Base-by-base conservation (phyloP, 2,888 invertebrate species). In the Pedicia rivosa region DNA sequence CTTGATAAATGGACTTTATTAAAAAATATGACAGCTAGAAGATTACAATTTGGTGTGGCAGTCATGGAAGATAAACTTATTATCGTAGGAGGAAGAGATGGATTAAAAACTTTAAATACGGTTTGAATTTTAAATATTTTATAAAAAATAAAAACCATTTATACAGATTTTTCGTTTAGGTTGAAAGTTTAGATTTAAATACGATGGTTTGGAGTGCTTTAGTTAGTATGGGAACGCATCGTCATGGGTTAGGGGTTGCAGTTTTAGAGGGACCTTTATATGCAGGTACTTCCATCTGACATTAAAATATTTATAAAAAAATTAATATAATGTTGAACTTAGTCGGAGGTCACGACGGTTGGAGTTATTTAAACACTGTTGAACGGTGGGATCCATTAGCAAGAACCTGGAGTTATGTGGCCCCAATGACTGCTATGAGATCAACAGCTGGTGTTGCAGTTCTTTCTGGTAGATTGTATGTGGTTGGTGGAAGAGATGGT, bases 341-440 rank as follows among this genome's bases (percentile, higher is more conserved):
- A n/a, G 87, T 92, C 3, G 92, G 94, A 2, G 94, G 94, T 0
- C 92, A 92, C 54, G 92, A 94, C 58, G 92, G 90, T 13, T 61
- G 61, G 61, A 88, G 88, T 51, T 92, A 91, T 56, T 67, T 92
- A 30, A 90, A 86, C 57, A 87, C 90, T 0, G 92, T 91, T 1
- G 94, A 94, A 64, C 67, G 78, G 59, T 92, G 88, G 84, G 91
- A 92, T 63, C 86, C 91, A 9, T 71, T 76, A 40, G 78, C 86
- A 2, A 72, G 83, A 40, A 75, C 80, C 41, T 94, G 92, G 92
- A 84, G 78, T 46, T 82, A 79, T 52, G 87, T 92, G 41, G 78
- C 87, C 4, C 78, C 88, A 3, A 91, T 92, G 91, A 74, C 78
- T 40, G 79, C 79, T 40, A 82, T 86, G 54, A 71, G 94, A 35